These are phyloP conservation scores for Capitella teleta DNA, from an alignment of 1,140 invertebrate species.

Conservation along the genomic window DNA sequence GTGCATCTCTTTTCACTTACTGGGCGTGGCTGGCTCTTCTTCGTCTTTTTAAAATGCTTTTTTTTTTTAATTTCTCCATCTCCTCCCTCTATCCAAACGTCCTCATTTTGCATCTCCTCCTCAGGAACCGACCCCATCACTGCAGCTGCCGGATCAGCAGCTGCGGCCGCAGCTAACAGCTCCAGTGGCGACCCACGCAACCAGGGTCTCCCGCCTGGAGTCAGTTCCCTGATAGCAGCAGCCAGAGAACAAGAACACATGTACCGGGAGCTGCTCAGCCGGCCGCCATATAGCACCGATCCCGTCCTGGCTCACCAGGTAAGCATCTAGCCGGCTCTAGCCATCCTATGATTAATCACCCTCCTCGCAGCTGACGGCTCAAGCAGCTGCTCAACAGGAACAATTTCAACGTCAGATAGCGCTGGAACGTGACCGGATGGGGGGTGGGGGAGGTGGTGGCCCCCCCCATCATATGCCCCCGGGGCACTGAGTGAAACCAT, in stretches of 20 bases:
- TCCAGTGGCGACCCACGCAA: constrained; percentile 38
- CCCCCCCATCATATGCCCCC: constrained; percentile 59
- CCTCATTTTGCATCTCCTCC: too few relatives aligned
- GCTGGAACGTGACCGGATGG: constrained; percentile 55
- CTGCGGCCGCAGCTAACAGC: constrained; percentile 9
- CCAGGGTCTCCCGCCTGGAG: constrained; percentile 17
- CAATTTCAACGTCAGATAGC: constrained; percentile 69
- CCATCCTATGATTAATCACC: too few relatives aligned
- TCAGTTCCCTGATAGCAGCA: constrained; percentile 18
- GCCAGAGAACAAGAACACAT: constrained; percentile 41
- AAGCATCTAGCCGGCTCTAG: too few relatives aligned
- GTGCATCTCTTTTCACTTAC: too few relatives aligned
- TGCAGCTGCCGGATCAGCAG: constrained; percentile 15
- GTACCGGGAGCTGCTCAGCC: constrained; percentile 55
- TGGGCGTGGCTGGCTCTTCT: too few relatives aligned
- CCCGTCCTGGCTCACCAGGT: constrained; percentile 65
- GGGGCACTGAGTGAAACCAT: too few relatives aligned
- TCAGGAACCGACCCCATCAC: constrained; percentile 26
- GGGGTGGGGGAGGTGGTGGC: neutral
- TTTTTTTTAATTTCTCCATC: too few relatives aligned
- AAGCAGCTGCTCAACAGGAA: constrained; percentile 64
- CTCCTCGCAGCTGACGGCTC: constrained; percentile 42
- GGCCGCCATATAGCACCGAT: constrained; percentile 59
- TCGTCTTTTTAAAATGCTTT: too few relatives aligned
- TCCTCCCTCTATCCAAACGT: too few relatives aligned